phyloP scores from a whole-genome alignment of 64 coral and sea anemone genomes.

The Catalaphyllia jardinei region DNA sequence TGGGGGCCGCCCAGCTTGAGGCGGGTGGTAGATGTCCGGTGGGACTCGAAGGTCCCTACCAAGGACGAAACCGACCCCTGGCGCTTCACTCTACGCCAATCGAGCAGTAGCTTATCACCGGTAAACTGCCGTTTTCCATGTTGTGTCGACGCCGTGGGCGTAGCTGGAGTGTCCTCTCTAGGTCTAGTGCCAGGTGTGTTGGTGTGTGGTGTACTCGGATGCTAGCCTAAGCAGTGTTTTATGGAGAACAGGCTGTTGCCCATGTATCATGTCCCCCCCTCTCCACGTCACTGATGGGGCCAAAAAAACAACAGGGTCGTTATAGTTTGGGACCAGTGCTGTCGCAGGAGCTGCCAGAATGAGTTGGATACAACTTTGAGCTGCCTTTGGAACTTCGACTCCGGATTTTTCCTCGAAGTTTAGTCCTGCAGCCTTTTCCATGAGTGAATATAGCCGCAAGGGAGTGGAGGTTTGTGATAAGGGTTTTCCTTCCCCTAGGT shows the following conservation, averaged over 20 bases:
- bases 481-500: no score
- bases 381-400: slow-evolving; percentile 20
- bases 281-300: slow-evolving; percentile 23
- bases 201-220: neutral
- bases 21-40: no score
- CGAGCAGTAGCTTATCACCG: slow-evolving; percentile 49
- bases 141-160: slow-evolving; percentile 31
- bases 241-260: slow-evolving; percentile 30
- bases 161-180: slow-evolving; percentile 69
- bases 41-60: no score
- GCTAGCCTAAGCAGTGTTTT: neutral
- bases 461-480: no score
- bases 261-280: slow-evolving; percentile 34
- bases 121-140: slow-evolving; percentile 49
- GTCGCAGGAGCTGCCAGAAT: slow-evolving; percentile 58
- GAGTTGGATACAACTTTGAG: neutral
- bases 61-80: slow-evolving; percentile 33
- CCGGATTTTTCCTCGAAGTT: slow-evolving; percentile 23
- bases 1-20: no score
- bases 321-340: slow-evolving; percentile 29
- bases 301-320: slow-evolving; percentile 39
- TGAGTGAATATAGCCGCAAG: neutral
- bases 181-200: slow-evolving; percentile 32
- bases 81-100: slow-evolving; percentile 46
- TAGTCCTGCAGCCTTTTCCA: slow-evolving; percentile 30